A percentile compares a stretch with the other conserved stretches of the same genome.
These are phyloP conservation scores for Luscinia luscinia DNA, from an alignment of 2,797 vertebrate genomes.

Conservation along the genomic window DNA sequence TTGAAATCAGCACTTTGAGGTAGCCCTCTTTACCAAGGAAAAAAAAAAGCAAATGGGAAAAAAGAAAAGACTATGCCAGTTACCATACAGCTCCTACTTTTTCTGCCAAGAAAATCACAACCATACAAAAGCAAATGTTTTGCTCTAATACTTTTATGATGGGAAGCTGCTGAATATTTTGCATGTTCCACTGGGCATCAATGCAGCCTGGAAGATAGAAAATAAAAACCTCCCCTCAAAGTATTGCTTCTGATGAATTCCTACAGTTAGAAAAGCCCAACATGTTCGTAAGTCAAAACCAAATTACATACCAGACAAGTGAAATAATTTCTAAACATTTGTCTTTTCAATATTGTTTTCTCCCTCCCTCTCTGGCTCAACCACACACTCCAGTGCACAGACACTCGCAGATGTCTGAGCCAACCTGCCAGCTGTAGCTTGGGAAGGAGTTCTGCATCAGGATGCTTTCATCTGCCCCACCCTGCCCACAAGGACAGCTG, in stretches of 20 bases:
- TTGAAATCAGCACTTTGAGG: not conserved
- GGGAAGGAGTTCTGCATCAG: constrained; percentile 43
- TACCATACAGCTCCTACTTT: not conserved
- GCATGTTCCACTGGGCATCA: not conserved
- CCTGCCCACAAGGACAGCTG: constrained; percentile 9
- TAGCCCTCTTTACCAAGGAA: not conserved
- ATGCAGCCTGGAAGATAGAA: not conserved
- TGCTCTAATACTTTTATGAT: not conserved
- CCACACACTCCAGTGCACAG: not conserved
- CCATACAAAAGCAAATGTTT: not conserved
- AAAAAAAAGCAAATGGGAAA: not conserved
- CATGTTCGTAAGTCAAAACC: constrained; percentile 30
- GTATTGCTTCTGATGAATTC: not conserved
- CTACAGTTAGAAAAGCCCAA: constrained; percentile 2
- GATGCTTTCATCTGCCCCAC: constrained; percentile 48
- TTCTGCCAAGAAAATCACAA: constrained; percentile 25
- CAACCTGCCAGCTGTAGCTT: constrained; percentile 31
- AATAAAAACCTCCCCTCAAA: not conserved
- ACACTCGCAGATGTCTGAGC: constrained; percentile 7
- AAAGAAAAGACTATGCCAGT: not conserved
- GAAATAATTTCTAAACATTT: constrained; percentile 34
- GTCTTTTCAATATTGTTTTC: constrained; percentile 18
- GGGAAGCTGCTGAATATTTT: not conserved
- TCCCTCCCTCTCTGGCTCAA: not conserved
- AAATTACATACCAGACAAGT: constrained; percentile 44